Evolutionary conservation across 2,888 invertebrate species (phyloP), one percentile per base, ranked within the genome.

Genomic region (Siphlonurus alternatus): DNA sequence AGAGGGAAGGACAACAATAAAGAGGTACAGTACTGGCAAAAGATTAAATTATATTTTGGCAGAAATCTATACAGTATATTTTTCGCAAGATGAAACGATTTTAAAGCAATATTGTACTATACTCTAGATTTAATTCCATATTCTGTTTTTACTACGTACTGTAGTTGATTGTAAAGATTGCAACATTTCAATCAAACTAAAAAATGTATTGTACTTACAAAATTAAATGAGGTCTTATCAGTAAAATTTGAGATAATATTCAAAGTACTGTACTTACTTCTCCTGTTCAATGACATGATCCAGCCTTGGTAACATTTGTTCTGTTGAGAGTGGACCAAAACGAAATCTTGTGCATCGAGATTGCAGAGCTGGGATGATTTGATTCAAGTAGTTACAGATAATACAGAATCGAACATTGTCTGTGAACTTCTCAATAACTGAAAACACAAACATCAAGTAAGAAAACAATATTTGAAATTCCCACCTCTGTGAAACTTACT

Each of bases 361-460:
- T 77, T 99, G 99, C 64, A 99, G 80, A 2, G 99, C 98, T 19
- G 99, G 99, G 71, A 97, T 99, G 67, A 99, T 97, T 80, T 98
- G 98, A 70, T 94, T 92, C 70, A 99, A 78, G 77, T 99, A 99
- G 77, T 99, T 99, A 78, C 98, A 97, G 72, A 99, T 99, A 66
- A 99, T 88, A 75, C 99, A 99, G 76, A 99, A 99, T 7, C 99
- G 81, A 2, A 96, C 93, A 76, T 98, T 99, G 69, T 97, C 96
- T 15, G 99, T 98, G 75, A 94, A 99, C 76, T 99, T 99, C 76
- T 99, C 99, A 73, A 99, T 97, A 70, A 99, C 94, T 93, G 80
- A 70, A 81, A 77, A 56, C 22, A 20, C 5, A 18, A 56, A 56
- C 20, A 20, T 56, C 7, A 38, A 38, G 38, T 38, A 38, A 38